Percentiles rank a stretch among this genome's conserved stretches.
Evolutionary conservation across 2,888 invertebrate species (phyloP).

Genomic region (Linnaemya vulpina): DNA sequence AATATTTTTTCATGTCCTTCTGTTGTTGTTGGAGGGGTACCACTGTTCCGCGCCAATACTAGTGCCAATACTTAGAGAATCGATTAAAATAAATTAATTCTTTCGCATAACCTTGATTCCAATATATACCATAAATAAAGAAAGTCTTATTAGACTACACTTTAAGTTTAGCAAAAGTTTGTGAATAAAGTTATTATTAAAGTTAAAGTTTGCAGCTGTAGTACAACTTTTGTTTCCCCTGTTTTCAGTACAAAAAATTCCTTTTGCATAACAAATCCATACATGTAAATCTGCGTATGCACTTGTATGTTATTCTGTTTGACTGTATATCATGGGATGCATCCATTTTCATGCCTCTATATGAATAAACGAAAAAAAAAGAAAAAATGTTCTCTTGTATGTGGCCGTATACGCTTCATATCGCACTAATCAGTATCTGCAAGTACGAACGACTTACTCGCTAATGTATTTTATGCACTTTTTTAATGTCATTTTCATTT

Average conservation of each 20-base stretch:
- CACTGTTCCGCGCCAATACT: too few relatives aligned
- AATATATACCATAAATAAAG: too few relatives aligned
- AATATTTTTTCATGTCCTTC: too few relatives aligned
- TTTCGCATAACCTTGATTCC: too few relatives aligned
- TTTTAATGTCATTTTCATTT: constrained; percentile 67
- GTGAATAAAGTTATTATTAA: too few relatives aligned
- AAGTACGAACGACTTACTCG: constrained; percentile 61
- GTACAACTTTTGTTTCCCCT: neutral
- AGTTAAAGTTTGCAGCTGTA: neutral
- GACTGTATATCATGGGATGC: neutral
- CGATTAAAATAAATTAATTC: too few relatives aligned
- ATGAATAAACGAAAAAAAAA: neutral
- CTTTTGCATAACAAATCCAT: neutral
- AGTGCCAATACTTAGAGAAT: too few relatives aligned
- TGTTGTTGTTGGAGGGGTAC: too few relatives aligned
- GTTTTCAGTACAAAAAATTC: neutral
- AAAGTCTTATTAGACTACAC: too few relatives aligned
- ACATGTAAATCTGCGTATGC: neutral
- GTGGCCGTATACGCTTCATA: constrained; percentile 79
- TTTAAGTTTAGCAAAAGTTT: too few relatives aligned
- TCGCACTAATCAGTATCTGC: constrained; percentile 82
- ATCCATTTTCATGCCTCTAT: neutral
- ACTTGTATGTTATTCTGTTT: neutral
- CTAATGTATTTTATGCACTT: constrained; percentile 69
- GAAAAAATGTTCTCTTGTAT: constrained; percentile 54